Conservation (phyloP, 2,797 vertebrate genomes). For the Lateolabrax maculatus region DNA sequence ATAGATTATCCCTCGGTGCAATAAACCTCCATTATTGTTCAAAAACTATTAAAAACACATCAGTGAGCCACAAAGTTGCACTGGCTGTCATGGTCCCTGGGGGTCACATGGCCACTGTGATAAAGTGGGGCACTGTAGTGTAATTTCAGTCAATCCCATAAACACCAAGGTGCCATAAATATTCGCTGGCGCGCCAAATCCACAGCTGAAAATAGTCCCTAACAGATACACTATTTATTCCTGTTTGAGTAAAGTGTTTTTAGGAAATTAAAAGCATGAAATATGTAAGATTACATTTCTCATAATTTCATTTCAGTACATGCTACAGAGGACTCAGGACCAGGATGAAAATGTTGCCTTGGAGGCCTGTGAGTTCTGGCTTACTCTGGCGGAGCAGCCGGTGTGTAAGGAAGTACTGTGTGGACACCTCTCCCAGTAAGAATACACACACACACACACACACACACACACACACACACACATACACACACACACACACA, state of each 20-base stretch:
- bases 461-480: constrained; percentile 37
- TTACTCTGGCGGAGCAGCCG: constrained; percentile 95
- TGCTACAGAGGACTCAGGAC: constrained; percentile 96
- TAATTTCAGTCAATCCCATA: background rate
- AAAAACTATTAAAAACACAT: background rate
- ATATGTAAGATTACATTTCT: background rate
- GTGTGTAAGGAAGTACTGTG: constrained; percentile 97
- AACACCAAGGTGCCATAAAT: background rate
- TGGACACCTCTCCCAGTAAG: constrained; percentile 96
- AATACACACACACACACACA: constrained; percentile 29
- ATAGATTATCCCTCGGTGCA: background rate
- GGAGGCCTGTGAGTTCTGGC: constrained; percentile 98
- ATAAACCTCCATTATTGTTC: background rate
- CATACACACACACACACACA: constrained; percentile 27
- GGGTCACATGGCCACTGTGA: too few species aligned
- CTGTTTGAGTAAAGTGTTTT: background rate
- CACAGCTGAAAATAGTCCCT: background rate
- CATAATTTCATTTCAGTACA: constrained; percentile 85
- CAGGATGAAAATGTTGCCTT: constrained; percentile 97
- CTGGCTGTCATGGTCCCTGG: background rate
- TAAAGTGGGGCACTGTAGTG: background rate
- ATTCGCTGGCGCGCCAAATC: background rate
- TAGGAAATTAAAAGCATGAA: background rate
- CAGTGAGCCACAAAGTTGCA: background rate
- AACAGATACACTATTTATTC: background rate